Percentiles rank a stretch among this genome's conserved stretches.
phyloP scores from a whole-genome alignment of 2,888 invertebrate species.

The Ecdyonurus torrentis region DNA sequence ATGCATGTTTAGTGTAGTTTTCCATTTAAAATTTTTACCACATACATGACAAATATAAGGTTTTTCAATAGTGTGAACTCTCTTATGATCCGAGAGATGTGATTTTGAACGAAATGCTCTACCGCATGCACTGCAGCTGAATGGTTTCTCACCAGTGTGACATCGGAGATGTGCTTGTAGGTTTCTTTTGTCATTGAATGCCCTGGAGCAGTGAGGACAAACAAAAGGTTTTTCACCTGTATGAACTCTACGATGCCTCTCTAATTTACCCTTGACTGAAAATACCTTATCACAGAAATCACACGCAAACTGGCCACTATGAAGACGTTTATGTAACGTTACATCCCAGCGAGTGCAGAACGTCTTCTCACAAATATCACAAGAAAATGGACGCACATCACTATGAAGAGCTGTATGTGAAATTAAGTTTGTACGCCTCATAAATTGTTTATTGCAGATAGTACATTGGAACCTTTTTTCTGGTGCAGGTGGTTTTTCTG shows the following conservation, averaged over 20 bases:
- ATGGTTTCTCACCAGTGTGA: slow-evolving; percentile 21
- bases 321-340: slow-evolving; percentile 24
- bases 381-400: slow-evolving; percentile 12
- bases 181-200: slow-evolving; percentile 27
- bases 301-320: slow-evolving; percentile 23
- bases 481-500: background rate
- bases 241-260: slow-evolving; percentile 25
- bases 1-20: slow-evolving; percentile 22
- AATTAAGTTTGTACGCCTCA: slow-evolving; percentile 22
- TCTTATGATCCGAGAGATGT: slow-evolving; percentile 22
- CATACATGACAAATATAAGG: slow-evolving; percentile 10
- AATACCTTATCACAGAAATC: slow-evolving; percentile 25
- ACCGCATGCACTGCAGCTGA: slow-evolving; percentile 20
- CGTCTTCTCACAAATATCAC: slow-evolving; percentile 24
- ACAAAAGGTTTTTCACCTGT: slow-evolving; percentile 23
- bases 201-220: slow-evolving; percentile 24
- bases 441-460: slow-evolving; percentile 23
- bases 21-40: slow-evolving; percentile 17
- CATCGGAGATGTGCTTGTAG: slow-evolving; percentile 23
- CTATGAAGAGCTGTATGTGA: slow-evolving; percentile 25
- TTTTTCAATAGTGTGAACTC: slow-evolving; percentile 18
- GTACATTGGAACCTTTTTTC: slow-evolving; percentile 20
- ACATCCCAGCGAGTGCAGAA: slow-evolving; percentile 24
- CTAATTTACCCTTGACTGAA: slow-evolving; percentile 24
- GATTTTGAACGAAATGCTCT: slow-evolving; percentile 22